Evolutionary conservation across 2,113 vertebrate genomes (phyloP).

Genomic region (Melanerpes formicivorus): DNA sequence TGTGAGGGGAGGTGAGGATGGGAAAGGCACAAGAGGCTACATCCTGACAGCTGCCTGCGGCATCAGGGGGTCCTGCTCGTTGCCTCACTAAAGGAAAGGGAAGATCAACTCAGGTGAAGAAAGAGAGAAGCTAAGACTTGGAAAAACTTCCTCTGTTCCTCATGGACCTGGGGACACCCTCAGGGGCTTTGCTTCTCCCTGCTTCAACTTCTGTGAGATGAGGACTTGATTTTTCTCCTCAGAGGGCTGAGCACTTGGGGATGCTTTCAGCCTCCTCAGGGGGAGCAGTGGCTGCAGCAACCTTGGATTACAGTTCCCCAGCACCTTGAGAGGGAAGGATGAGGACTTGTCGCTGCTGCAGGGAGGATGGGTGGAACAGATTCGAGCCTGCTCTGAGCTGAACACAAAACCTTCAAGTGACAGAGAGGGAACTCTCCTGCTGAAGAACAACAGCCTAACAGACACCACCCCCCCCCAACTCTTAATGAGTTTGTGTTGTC

Average conservation of each 20-base stretch:
- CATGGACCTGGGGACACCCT: not conserved
- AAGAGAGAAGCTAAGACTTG: not conserved
- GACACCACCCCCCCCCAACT: not conserved
- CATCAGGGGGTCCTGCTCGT: not conserved
- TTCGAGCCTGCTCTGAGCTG: not conserved
- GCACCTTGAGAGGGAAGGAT: not conserved
- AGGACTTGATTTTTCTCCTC: not conserved
- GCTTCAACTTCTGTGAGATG: not conserved
- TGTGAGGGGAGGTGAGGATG: not conserved
- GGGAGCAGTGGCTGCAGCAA: constrained; percentile 10
- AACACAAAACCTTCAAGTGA: not conserved
- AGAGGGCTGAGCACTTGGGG: not conserved
- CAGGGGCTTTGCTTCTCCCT: not conserved
- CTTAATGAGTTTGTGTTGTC: constrained; percentile 84
- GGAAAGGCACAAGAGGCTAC: not conserved
- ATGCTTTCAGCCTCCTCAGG: not conserved
- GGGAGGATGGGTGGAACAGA: constrained; percentile 12
- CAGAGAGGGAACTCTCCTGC: constrained; percentile 49
- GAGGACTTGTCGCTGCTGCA: not conserved
- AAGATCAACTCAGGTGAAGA: not conserved
- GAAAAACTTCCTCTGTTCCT: not conserved
- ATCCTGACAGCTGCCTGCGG: not conserved
- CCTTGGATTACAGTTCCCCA: not conserved
- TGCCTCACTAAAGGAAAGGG: not conserved
- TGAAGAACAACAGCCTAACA: constrained; percentile 80